Conservation (phyloP, 2,888 invertebrate species). For the Trissolcus brochymenae region DNA sequence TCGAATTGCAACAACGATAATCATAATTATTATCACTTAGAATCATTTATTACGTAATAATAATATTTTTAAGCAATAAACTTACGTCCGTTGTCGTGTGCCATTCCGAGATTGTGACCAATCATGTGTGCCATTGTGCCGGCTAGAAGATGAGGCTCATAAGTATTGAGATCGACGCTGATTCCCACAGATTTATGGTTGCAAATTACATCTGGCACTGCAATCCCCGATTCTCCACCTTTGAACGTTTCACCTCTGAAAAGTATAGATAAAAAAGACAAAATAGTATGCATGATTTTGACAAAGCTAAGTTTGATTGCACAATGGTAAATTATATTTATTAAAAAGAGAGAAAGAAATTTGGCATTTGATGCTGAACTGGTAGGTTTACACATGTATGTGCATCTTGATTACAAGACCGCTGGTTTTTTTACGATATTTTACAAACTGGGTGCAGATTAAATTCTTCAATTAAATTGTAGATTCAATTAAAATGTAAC, state of each 20-base stretch:
- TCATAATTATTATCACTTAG: too few relatives aligned
- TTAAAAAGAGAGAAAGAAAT: too few relatives aligned
- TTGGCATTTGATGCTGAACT: too few relatives aligned
- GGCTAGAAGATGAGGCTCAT: conserved; percentile 96
- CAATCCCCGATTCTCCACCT: conserved; percentile 95
- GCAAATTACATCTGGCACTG: conserved; percentile 95
- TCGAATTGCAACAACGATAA: not conserved
- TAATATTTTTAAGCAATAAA: conserved; percentile 55
- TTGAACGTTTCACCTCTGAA: conserved; percentile 88
- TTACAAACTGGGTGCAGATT: too few relatives aligned
- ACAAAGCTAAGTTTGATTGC: too few relatives aligned
- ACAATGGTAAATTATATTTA: too few relatives aligned
- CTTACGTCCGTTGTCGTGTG: conserved; percentile 93
- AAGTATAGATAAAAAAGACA: conserved; percentile 23
- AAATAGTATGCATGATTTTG: too few relatives aligned
- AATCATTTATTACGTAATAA: too few relatives aligned
- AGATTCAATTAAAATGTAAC: conserved; percentile 4
- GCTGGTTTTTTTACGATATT: too few relatives aligned
- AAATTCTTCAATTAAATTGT: too few relatives aligned
- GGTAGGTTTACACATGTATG: too few relatives aligned
- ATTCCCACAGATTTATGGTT: conserved; percentile 95
- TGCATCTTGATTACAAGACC: too few relatives aligned
- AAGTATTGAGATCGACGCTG: conserved; percentile 94
- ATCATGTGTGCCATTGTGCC: conserved; percentile 99
- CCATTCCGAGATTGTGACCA: conserved; percentile 97